Percentiles rank a stretch among this genome's conserved stretches.
These are phyloP conservation scores for Teinopalpus imperialis DNA, from an alignment of 2,888 invertebrate genomes.

Conservation along the genomic window DNA sequence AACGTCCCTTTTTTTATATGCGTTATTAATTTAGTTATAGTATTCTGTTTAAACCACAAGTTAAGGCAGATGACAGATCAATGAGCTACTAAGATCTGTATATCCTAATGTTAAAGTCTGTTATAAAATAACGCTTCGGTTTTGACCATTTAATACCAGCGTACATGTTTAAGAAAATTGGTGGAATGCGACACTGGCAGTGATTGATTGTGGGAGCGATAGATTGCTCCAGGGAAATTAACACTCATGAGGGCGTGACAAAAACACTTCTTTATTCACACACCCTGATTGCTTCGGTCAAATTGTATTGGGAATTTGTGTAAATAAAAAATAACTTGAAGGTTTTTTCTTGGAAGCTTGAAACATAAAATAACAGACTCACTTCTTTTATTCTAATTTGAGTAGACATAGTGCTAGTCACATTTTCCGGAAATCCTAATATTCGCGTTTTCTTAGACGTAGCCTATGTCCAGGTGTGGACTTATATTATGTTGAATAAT, in stretches of 20 bases:
- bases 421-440: no score
- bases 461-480: no score
- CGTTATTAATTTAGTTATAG: no score
- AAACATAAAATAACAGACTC: no score
- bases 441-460: no score
- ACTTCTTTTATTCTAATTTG: no score
- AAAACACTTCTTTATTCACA: conserved; percentile 34
- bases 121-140: conserved; percentile 47
- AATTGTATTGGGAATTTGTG: conserved; percentile 1
- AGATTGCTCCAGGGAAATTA: conserved; percentile 64
- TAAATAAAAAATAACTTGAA: conserved; percentile 5
- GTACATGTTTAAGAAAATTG: conserved; percentile 24
- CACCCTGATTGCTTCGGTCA: conserved; percentile 10
- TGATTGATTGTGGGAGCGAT: conserved; percentile 54
- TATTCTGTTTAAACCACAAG: no score
- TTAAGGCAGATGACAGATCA: no score
- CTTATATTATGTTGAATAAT: no score
- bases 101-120: conserved; percentile 41
- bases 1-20: no score
- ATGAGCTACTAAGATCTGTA: conserved; percentile 14
- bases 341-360: conserved; percentile 9
- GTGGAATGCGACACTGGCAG: conserved; percentile 40
- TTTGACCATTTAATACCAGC: no score
- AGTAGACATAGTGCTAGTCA: no score
- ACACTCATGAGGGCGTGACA: conserved; percentile 42